phyloP scores from a whole-genome alignment of 2,113 vertebrate genomes.

The Pontoporia blainvillei region DNA sequence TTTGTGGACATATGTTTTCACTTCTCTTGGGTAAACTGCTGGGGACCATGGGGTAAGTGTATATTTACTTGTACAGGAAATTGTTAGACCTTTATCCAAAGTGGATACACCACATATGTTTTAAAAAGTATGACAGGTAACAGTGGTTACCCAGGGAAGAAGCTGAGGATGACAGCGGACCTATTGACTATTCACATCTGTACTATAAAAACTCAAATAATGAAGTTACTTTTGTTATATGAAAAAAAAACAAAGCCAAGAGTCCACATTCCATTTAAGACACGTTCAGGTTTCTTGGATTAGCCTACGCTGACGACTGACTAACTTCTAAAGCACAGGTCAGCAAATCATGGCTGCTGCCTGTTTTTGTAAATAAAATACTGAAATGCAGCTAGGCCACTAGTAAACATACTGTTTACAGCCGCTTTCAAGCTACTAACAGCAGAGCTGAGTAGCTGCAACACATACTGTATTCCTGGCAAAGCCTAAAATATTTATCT shows the following conservation, averaged over 20 bases:
- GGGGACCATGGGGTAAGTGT: neutral
- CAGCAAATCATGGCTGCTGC: neutral
- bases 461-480: neutral
- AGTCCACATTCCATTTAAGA: neutral
- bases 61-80: conserved; percentile 37
- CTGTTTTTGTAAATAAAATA: conserved; percentile 27
- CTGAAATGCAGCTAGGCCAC: neutral
- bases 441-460: neutral
- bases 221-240: neutral
- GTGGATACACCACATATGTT: neutral
- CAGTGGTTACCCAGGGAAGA: neutral
- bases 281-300: neutral
- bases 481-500: neutral
- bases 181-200: neutral
- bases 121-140: neutral
- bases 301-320: neutral
- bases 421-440: neutral
- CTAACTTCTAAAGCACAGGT: neutral
- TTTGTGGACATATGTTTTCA: conserved; percentile 24
- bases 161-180: neutral
- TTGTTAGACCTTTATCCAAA: neutral
- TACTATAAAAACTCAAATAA: conserved; percentile 11
- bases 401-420: neutral
- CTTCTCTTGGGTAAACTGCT: conserved; percentile 46
- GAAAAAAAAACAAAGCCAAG: conserved; percentile 18